Evolutionary conservation across 1,140 invertebrate species (phyloP).

Genomic region (Zaprionus gabonicus): DNA sequence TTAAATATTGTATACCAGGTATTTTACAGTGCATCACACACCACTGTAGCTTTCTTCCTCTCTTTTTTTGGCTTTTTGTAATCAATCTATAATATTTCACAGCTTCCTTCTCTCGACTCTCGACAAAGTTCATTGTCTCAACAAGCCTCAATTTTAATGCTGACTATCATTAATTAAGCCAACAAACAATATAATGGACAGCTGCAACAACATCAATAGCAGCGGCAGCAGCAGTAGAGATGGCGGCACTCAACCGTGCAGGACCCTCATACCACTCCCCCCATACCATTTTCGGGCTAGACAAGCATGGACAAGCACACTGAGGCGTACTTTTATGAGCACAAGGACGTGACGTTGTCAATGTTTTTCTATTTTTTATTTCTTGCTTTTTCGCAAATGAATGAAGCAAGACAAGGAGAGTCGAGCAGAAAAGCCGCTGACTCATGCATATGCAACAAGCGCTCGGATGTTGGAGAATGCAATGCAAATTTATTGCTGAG

Average conservation of each 20-base stretch:
- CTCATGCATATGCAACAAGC: conserved; percentile 56
- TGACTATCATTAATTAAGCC: conserved; percentile 69
- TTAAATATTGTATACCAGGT: too few species aligned
- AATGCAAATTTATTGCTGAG: conserved; percentile 40
- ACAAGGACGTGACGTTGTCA: conserved; percentile 56
- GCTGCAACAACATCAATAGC: conserved; percentile 25
- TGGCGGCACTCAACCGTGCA: conserved; percentile 5
- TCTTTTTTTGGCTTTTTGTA: neutral
- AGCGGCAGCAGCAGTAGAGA: neutral
- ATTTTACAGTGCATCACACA: too few species aligned
- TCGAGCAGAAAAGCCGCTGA: conserved; percentile 18
- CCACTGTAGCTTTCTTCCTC: too few species aligned
- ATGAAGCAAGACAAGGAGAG: conserved; percentile 1
- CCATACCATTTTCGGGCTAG: neutral
- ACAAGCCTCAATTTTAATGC: conserved; percentile 38
- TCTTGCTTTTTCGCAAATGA: conserved; percentile 4
- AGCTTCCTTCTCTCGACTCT: neutral
- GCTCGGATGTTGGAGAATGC: conserved; percentile 11
- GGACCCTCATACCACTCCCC: neutral
- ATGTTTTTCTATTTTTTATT: conserved; percentile 28
- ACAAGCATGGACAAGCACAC: conserved; percentile 10
- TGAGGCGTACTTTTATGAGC: conserved; percentile 39
- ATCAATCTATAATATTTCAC: neutral
- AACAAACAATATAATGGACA: conserved; percentile 62
- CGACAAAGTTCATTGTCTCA: conserved; percentile 51